Percentiles rank a stretch among this genome's conserved stretches.
Evolutionary conservation across 2,888 invertebrate genomes (phyloP).

Genomic region (Epirrhoe tristata): DNA sequence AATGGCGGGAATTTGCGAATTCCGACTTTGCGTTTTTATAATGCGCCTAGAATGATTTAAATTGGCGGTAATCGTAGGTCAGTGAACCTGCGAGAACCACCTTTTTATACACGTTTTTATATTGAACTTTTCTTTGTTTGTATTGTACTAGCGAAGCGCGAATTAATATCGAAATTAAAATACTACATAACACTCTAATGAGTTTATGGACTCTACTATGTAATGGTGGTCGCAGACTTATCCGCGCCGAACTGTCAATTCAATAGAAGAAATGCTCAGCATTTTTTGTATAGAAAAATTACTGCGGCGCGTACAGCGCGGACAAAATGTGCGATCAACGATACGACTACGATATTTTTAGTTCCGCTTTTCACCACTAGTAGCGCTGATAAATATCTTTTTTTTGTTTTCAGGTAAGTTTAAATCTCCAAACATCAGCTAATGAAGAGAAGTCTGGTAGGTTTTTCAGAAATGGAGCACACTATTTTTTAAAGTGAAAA

Average conservation of each 20-base stretch:
- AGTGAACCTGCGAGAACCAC: constrained; percentile 35
- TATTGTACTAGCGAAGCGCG: neutral
- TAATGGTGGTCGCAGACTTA: too few relatives aligned
- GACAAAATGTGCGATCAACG: too few relatives aligned
- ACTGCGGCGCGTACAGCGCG: too few relatives aligned
- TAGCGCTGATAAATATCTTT: constrained; percentile 24
- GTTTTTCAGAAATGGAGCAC: neutral
- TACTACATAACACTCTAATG: too few relatives aligned
- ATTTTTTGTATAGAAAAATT: too few relatives aligned
- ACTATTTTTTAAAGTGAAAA: too few relatives aligned
- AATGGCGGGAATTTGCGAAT: constrained; percentile 44
- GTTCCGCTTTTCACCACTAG: constrained; percentile 36
- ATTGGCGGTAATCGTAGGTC: constrained; percentile 43
- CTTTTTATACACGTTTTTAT: constrained; percentile 22
- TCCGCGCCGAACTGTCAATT: too few relatives aligned
- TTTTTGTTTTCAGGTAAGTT: constrained; percentile 45
- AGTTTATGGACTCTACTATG: too few relatives aligned
- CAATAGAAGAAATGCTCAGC: too few relatives aligned
- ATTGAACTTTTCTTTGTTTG: constrained; percentile 15
- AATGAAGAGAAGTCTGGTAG: constrained; percentile 15
- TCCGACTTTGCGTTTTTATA: constrained; percentile 45
- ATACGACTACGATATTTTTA: constrained; percentile 5
- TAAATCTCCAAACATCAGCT: constrained; percentile 12
- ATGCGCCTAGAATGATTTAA: constrained; percentile 43
- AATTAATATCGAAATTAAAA: neutral